Conservation (phyloP, 2,888 invertebrate genomes). For the Tromatobia lineatoria region DNA sequence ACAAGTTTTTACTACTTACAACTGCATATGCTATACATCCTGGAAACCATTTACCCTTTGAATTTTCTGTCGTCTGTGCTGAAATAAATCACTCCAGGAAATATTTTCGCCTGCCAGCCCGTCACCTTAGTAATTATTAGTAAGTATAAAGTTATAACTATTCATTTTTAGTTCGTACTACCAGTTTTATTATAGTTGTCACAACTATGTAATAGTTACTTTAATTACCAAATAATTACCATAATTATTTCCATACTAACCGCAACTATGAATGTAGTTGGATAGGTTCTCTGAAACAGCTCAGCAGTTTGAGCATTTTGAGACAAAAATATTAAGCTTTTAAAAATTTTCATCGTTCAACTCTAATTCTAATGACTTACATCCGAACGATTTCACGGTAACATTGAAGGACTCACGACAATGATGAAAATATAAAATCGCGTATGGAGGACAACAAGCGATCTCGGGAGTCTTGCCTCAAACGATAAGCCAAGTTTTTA, state of each 20-base stretch:
- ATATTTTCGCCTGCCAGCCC: neutral
- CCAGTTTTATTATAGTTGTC: no score
- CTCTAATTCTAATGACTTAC: neutral
- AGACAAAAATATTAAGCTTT: neutral
- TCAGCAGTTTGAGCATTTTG: neutral
- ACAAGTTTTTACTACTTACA: neutral
- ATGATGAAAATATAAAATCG: neutral
- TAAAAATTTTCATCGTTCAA: no score
- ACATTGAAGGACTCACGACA: neutral
- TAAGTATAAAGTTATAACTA: no score
- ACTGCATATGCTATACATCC: neutral
- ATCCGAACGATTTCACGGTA: neutral
- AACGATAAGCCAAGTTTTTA: slow-evolving; percentile 41
- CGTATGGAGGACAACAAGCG: neutral
- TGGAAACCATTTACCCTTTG: neutral
- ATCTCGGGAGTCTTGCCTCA: slow-evolving; percentile 1
- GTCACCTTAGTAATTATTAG: neutral
- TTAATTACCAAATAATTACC: no score
- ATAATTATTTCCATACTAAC: no score
- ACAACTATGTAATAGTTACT: no score
- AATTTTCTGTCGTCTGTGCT: neutral
- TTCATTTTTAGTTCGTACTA: no score
- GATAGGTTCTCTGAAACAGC: no score
- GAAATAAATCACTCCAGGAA: neutral
- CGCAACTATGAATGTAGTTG: no score